Evolutionary conservation across 2,888 invertebrate species (phyloP), one percentile per base, ranked within the genome.

Genomic region (Tenthredo distinguenda): DNA sequence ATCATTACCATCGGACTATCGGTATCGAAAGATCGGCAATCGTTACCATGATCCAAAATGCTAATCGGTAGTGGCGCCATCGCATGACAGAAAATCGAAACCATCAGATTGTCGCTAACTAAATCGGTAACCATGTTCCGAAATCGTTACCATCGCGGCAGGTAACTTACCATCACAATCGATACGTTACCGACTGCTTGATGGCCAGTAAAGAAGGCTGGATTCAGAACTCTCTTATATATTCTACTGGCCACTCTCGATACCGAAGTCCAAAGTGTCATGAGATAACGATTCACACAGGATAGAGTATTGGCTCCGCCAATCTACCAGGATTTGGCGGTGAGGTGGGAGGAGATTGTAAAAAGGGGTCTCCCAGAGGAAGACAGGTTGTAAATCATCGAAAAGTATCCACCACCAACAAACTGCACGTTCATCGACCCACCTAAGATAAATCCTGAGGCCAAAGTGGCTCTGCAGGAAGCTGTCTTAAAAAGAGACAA

Each of bases 371-470:
- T 79, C 9, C 55, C 58, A 31, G 18, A 79, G n/a, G 34, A 79
- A 34, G 58, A 79, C 1, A 79, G 55, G 15, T 7, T 5, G 9
- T 2, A 79, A 4, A 50, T 79, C 1, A n/a, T 18, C 31, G 12
- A 55, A 31, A 79, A 79, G 15, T 79, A 79, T 18, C 50, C 34
- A 21, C 50, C 34, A 34, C 37, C 79, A 9, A n/a, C 7, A 37
- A 79, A 55, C 10, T 79, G 79, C 18, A 31, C 18, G 18, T 79
- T 79, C 79, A 79, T 50, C 26, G 79, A 50, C 18, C 34, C 79
- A 2, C 79, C 79, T 1, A 34, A 34, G n/a, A 31, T 79, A 55
- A 79, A 79, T 34, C 55, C 58, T 26, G 79, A 79, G 58, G 79
- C 37, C 2, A 79, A 34, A 31, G 79, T 12, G n/a, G 79, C 79